phyloP scores from a whole-genome alignment of 2,888 invertebrate species.

The Glyphotaelius pellucidus region DNA sequence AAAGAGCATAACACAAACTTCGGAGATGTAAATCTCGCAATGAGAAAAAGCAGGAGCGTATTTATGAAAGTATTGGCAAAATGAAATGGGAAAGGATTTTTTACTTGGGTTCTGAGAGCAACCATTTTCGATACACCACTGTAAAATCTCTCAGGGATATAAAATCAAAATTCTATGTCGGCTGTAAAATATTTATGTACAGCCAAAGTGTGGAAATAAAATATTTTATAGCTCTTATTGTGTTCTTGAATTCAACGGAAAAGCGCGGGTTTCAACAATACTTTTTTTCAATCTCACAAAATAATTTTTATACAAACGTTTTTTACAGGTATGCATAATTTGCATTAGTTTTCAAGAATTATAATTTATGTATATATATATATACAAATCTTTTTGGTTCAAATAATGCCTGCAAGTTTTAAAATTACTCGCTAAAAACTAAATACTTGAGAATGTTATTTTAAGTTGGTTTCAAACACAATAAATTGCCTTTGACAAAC shows the following conservation, averaged over 20 bases:
- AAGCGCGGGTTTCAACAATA: neutral
- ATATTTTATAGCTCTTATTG: neutral
- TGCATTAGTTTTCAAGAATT: too few species aligned
- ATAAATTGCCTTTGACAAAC: too few species aligned
- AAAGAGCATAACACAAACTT: constrained; percentile 17
- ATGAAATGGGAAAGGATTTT: neutral
- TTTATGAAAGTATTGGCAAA: neutral
- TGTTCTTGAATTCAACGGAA: neutral
- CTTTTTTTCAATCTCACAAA: neutral
- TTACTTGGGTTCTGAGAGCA: neutral
- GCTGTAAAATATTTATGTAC: constrained; percentile 22
- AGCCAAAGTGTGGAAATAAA: neutral
- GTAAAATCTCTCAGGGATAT: neutral
- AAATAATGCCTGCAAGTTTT: too few species aligned
- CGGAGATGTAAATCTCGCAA: neutral
- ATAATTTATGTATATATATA: too few species aligned
- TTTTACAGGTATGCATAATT: too few species aligned
- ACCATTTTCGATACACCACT: neutral
- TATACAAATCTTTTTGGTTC: too few species aligned
- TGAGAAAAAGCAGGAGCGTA: neutral
- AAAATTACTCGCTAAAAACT: too few species aligned
- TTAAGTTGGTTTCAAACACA: too few species aligned
- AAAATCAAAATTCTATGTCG: neutral
- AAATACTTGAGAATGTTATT: too few species aligned
- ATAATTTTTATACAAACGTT: too few species aligned